Percentiles rank a stretch among this genome's conserved stretches.
Conservation (phyloP, 2,113 vertebrate genomes). For the Nestor notabilis region DNA sequence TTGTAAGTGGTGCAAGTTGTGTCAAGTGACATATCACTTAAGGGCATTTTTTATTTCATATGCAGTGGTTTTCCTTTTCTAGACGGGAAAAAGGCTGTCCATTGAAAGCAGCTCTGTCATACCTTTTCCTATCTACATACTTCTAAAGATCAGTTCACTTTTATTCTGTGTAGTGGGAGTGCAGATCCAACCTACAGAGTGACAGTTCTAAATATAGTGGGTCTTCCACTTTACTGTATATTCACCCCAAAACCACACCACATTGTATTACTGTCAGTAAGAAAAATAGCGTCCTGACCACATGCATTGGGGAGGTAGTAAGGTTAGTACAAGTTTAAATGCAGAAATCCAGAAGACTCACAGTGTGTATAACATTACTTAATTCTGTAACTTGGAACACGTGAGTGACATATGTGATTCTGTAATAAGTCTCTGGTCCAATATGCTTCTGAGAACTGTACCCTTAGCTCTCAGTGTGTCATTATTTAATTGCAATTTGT, state of each 20-base stretch:
- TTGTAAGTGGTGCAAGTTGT: not conserved
- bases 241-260: not conserved
- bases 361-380: not conserved
- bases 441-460: not conserved
- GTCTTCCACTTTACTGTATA: not conserved
- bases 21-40: not conserved
- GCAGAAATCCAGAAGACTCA: not conserved
- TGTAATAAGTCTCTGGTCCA: not conserved
- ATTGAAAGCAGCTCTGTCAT: not conserved
- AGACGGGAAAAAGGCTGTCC: not conserved
- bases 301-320: not conserved
- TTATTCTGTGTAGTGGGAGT: rapidly evolving
- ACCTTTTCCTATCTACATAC: not conserved
- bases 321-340: not conserved
- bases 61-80: not conserved
- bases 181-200: not conserved
- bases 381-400: not conserved
- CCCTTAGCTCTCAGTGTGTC: not conserved
- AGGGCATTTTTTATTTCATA: not conserved
- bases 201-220: not conserved
- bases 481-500: not conserved
- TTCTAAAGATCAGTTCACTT: not conserved
- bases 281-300: not conserved
- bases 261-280: not conserved
- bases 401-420: not conserved